Conservation (phyloP, 2,888 invertebrate genomes). For the Caenorhabditis auriculariae region DNA sequence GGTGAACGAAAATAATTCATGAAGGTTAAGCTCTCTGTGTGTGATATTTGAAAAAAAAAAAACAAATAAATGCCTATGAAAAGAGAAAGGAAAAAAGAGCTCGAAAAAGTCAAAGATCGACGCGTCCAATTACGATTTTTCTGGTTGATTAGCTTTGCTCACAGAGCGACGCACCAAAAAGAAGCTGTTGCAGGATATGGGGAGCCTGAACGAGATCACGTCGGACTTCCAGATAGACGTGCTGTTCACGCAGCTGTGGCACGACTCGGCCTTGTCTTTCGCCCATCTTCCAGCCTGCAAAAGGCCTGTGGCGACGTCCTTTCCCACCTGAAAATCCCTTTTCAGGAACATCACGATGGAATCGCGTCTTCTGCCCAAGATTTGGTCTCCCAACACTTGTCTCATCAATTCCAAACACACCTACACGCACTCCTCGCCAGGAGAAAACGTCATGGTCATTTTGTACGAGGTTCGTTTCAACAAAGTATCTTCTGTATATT, state of each 20-base stretch:
- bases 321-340: slow-evolving; percentile 3
- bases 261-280: slow-evolving; percentile 57
- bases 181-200: slow-evolving; percentile 61
- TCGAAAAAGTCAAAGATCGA: no score
- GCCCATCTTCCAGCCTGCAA: slow-evolving; percentile 48
- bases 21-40: no score
- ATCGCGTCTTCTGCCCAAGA: slow-evolving; percentile 45
- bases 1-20: no score
- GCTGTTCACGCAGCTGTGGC: slow-evolving; percentile 62
- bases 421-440: slow-evolving; percentile 61
- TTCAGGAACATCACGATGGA: slow-evolving; percentile 62
- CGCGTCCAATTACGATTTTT: no score
- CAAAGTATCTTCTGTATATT: no score
- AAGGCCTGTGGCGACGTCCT: slow-evolving; percentile 10
- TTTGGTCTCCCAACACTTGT: slow-evolving; percentile 64
- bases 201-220: slow-evolving; percentile 62
- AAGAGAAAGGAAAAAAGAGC: no score
- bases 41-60: no score
- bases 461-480: slow-evolving; percentile 56
- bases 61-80: no score
- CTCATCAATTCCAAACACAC: slow-evolving; percentile 62
- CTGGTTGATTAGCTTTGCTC: not conserved
- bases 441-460: slow-evolving; percentile 56
- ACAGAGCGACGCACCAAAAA: no score
- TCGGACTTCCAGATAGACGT: slow-evolving; percentile 63